Evolutionary conservation across 30 jellyfish, hydroid and myxozoan genomes (phyloP), one percentile per base, ranked within the genome.

Genomic region (Cassiopea xamachana): DNA sequence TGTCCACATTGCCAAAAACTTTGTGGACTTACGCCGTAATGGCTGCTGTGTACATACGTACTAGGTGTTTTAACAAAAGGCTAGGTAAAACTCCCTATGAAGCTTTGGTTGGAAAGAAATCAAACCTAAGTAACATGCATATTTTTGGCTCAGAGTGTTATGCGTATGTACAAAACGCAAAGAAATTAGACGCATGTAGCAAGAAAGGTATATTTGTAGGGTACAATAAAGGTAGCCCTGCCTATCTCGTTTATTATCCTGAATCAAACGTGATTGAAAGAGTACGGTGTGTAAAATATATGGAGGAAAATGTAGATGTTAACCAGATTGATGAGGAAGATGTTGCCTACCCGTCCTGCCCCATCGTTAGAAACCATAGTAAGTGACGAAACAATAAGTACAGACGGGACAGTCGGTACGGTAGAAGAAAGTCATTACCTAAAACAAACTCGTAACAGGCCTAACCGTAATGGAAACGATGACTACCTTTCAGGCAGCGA

Each of bases 21-120:
- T 74, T 93, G n/a, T 93, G 98, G 98, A 75, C 90, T 18, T 93
- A 93, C 80, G 95, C 98, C 4, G 91, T 89, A 55, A 83, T 82
- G 95, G 80, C 89, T 2, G 98, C 97, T 13, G 68, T 84, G 70
- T 76, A 91, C 61, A 64, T 93, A 69, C 51, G 97, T 45, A 86
- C 60, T 61, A 75, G 82, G 67, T 86, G 82, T 59, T 86, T 81
- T 73, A 81, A 68, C 69, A 55, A 45, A n/a, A 49, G 92, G 18
- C 19, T 73, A 73, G 86, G 74, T 59, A 84, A 47, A 60, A 84
- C 92, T 48, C 77, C 92, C 48, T 51, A 43, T 55, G 86, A 72
- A 60, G 92, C 92, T 14, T 69, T 89, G 81, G 81, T 91, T 13
- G 96, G 96, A 60, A 47, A 70, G 72, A 69, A 60, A 67, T 45